Evolutionary conservation across 1,140 invertebrate species (phyloP).

Genomic region (Belonocnema kinseyi): DNA sequence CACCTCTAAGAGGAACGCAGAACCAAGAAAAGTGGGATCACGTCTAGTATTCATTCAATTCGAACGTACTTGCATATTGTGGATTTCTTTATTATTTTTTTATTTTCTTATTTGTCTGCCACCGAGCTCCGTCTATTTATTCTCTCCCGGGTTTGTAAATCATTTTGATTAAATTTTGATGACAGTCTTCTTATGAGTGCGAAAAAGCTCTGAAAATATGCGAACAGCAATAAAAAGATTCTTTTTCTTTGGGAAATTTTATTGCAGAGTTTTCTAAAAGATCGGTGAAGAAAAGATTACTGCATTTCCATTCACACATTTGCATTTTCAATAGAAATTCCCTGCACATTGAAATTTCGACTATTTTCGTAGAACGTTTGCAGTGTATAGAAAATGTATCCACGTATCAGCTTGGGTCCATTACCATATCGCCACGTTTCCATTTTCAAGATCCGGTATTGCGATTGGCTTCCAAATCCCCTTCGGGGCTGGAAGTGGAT

Average conservation of each 20-base stretch:
- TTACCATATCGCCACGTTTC: constrained; percentile 61
- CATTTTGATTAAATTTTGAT: neutral
- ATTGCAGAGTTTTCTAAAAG: too few species aligned
- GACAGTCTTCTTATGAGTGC: too few species aligned
- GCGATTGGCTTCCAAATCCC: constrained; percentile 62
- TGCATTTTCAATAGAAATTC: neutral
- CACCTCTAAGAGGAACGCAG: constrained; percentile 20
- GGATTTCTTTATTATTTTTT: constrained; percentile 13
- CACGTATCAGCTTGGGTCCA: neutral
- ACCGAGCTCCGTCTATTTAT: neutral
- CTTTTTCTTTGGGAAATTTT: too few species aligned
- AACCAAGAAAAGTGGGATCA: constrained; percentile 26
- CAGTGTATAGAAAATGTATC: constrained; percentile 15
- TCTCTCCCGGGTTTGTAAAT: neutral
- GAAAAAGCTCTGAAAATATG: neutral
- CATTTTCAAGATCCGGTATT: constrained; percentile 54
- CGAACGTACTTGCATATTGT: constrained; percentile 11
- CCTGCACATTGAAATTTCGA: neutral
- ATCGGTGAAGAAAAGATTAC: too few species aligned
- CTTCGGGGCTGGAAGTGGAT: constrained; percentile 61
- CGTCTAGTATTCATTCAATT: constrained; percentile 13
- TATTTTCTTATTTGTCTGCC: neutral
- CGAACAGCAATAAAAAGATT: neutral
- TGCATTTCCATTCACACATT: neutral
- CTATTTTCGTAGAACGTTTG: neutral